A percentile compares a stretch with the other conserved stretches of the same genome.
Evolutionary conservation across 2,888 invertebrate species (phyloP).

Genomic region (Diaperis boleti): DNA sequence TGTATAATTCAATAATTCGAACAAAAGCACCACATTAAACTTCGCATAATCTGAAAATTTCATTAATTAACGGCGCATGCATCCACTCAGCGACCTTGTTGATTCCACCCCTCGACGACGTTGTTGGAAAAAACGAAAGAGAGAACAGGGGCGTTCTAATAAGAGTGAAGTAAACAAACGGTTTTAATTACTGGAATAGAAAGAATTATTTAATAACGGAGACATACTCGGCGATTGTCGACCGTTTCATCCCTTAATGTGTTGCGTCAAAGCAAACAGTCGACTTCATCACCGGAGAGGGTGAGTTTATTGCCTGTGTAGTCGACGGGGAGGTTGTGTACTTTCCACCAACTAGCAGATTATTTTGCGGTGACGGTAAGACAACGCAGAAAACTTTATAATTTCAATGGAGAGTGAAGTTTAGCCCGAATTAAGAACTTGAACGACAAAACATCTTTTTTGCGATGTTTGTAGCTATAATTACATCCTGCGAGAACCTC

Average conservation of each 20-base stretch:
- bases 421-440: too few species aligned
- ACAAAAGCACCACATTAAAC: neutral
- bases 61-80: neutral
- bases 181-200: conserved; percentile 11
- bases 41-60: conserved; percentile 9
- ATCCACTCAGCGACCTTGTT: neutral
- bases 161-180: conserved; percentile 2
- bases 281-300: conserved; percentile 40
- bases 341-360: conserved; percentile 13
- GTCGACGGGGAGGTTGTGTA: conserved; percentile 41
- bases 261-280: conserved; percentile 47
- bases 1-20: neutral
- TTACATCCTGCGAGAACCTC: neutral
- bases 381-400: conserved; percentile 8
- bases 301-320: conserved; percentile 48
- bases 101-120: neutral
- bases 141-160: neutral
- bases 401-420: conserved; percentile 5
- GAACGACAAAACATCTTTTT: too few species aligned
- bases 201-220: conserved; percentile 2
- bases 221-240: conserved; percentile 3
- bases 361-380: conserved; percentile 1
- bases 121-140: neutral
- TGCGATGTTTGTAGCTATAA: too few species aligned
- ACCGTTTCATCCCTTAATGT: conserved; percentile 47